Evolutionary conservation across 2,797 vertebrate genomes (phyloP).

Genomic region (Notamacropus eugenii): DNA sequence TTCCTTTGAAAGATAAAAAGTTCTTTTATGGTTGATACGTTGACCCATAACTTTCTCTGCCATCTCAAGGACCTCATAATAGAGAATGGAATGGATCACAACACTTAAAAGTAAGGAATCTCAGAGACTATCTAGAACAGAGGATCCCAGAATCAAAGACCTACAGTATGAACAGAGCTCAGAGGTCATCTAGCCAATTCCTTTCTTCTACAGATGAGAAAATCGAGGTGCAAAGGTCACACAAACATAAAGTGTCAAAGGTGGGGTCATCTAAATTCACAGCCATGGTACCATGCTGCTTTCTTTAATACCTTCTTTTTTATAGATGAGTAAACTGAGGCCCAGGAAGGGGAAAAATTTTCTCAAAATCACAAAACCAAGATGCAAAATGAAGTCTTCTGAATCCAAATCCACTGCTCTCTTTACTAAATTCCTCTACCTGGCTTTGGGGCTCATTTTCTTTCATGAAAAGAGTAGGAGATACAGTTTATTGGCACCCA

Average conservation of each 20-base stretch:
- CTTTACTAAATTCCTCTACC: not conserved
- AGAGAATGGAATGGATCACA: not conserved
- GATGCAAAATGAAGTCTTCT: not conserved
- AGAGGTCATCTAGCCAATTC: not conserved
- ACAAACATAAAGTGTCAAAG: not conserved
- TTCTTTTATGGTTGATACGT: not conserved
- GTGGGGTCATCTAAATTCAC: not conserved
- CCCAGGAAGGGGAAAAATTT: not conserved
- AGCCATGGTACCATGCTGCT: not conserved
- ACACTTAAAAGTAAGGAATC: not conserved
- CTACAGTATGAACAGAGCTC: not conserved
- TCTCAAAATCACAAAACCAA: not conserved
- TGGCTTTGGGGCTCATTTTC: not conserved
- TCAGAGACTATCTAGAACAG: not conserved
- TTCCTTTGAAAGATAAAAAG: not conserved
- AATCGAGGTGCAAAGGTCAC: not conserved
- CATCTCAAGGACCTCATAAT: not conserved
- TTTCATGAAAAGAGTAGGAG: not conserved
- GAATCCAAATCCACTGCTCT: not conserved
- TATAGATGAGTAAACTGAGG: not conserved
- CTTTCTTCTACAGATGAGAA: not conserved
- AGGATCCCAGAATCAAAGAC: not conserved
- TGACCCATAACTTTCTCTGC: not conserved
- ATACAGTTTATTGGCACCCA: not conserved
- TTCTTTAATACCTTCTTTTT: not conserved